Evolutionary conservation across 2,888 invertebrate genomes (phyloP), one percentile per base, ranked within the genome.

Genomic region (Agrilus cyanescens): DNA sequence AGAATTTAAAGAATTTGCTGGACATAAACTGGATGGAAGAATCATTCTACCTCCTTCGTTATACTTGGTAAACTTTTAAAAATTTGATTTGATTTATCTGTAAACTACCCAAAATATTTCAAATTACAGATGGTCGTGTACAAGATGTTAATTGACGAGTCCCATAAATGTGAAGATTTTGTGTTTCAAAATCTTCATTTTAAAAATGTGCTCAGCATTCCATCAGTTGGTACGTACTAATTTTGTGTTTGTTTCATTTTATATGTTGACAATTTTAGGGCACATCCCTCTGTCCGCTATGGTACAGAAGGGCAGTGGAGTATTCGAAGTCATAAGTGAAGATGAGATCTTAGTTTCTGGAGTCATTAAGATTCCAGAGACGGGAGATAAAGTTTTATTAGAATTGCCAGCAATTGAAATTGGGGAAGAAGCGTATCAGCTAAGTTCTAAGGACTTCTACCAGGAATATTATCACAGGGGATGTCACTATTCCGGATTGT

Each of bases 301-400:
- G 62, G 57, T 66, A 1, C 66, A 66, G 46, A 62, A 60, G 41
- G 67, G 66, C 13, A 64, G 59, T 47, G 67, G 67, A 5, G 56
- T 60, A 33, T 68, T 68, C 48, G 67, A 67, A 55, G 54, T 67
- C 33, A 52, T 60, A 8, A 58, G 61, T 4, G 76, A 78, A 3
- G 77, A 77, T 4, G 75, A 75, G 0, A 73, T 82, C 0, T 75
- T 87, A 18, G 81, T 82, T 1, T 81, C 81, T 0, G 87, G 87
- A 29, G 71, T 66, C 13, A 76, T 86, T 40, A 75, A 74, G 39
- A 70, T 72, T 2, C 72, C 76, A 45, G 71, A 73, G 53, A 69
- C 75, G 35, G 70, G 73, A 0, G 74, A 74, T 0, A 70, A 73
- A 44, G 72, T 75, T 45, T 71, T 72, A 58, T 60, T 74, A 2